phyloP scores from a whole-genome alignment of 2,888 invertebrate species.

The Drosophila parthenogenetica region DNA sequence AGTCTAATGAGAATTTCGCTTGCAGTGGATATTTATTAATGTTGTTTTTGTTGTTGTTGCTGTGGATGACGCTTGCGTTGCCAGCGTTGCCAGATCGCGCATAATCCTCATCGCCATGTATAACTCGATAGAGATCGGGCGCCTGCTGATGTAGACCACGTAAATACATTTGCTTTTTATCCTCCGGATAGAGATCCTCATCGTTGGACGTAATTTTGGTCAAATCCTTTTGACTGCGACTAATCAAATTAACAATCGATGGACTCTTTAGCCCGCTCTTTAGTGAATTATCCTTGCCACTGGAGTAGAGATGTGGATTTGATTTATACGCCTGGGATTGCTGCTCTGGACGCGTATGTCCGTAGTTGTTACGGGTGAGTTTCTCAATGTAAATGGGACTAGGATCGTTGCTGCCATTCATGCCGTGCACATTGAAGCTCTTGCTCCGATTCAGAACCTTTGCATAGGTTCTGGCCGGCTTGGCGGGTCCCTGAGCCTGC shows the following conservation, averaged over 20 bases:
- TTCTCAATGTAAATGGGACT: constrained; percentile 85
- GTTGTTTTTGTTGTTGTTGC: background rate
- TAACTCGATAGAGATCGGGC: constrained; percentile 90
- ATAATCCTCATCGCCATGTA: constrained; percentile 88
- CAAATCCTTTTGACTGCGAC: constrained; percentile 92
- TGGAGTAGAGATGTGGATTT: constrained; percentile 89
- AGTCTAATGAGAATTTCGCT: constrained; percentile 81
- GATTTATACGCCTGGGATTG: constrained; percentile 88
- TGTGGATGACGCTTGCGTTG: background rate
- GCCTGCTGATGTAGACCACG: constrained; percentile 90
- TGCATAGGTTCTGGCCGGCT: constrained; percentile 91
- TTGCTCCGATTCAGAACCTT: constrained; percentile 92
- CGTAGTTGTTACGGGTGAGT: constrained; percentile 82
- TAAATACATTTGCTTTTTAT: constrained; percentile 89
- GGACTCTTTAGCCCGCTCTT: constrained; percentile 89
- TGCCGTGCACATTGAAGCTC: constrained; percentile 93
- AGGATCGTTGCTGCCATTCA: constrained; percentile 86
- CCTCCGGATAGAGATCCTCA: constrained; percentile 72
- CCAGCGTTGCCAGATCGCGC: constrained; percentile 2
- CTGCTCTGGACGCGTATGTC: constrained; percentile 10
- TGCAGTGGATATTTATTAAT: constrained; percentile 70
- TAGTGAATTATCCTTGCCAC: constrained; percentile 77
- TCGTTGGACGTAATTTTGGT: constrained; percentile 86
- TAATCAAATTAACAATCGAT: constrained; percentile 93
- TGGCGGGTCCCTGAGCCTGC: constrained; percentile 86